phyloP scores from a whole-genome alignment of 1,140 invertebrate species.

The Carcinoscorpius rotundicauda region DNA sequence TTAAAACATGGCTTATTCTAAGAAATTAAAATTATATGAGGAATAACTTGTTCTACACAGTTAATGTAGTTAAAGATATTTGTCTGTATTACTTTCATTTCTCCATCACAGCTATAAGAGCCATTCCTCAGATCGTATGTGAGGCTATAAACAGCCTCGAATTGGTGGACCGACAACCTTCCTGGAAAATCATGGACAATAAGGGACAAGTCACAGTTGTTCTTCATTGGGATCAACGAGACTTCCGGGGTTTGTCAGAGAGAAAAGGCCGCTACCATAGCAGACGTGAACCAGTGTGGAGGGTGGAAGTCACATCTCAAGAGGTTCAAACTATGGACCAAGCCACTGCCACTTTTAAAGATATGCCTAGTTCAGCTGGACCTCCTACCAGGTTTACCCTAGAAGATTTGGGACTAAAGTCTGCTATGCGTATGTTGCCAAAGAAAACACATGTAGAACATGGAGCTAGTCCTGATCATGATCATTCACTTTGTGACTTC shows the following conservation, averaged over 20 bases:
- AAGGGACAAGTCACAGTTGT: constrained; percentile 86
- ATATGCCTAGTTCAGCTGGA: constrained; percentile 2
- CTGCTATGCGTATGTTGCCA: constrained; percentile 20
- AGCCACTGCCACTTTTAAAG: constrained; percentile 14
- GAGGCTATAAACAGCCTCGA: constrained; percentile 87
- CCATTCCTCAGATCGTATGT: constrained; percentile 90
- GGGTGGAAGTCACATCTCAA: constrained; percentile 17
- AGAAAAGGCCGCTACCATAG: constrained; percentile 22
- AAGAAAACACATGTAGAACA: constrained; percentile 5
- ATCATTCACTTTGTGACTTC: constrained; percentile 67
- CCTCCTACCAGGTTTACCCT: constrained; percentile 24
- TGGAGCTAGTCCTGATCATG: constrained; percentile 20
- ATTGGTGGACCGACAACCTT: constrained; percentile 83
- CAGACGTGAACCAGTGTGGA: constrained; percentile 17
- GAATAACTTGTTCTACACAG: too few relatives aligned
- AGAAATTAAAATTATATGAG: too few relatives aligned
- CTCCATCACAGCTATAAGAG: constrained; percentile 55
- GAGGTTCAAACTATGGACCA: constrained; percentile 18
- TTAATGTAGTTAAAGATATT: too few relatives aligned
- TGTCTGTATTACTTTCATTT: too few relatives aligned
- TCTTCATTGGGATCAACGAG: constrained; percentile 71
- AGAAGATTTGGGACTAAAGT: constrained; percentile 18
- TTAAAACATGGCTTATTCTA: too few relatives aligned
- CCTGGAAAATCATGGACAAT: constrained; percentile 95
- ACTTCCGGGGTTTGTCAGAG: constrained; percentile 23